Conservation (phyloP, 1,140 invertebrate genomes). For the Drosophila sturtevanti region DNA sequence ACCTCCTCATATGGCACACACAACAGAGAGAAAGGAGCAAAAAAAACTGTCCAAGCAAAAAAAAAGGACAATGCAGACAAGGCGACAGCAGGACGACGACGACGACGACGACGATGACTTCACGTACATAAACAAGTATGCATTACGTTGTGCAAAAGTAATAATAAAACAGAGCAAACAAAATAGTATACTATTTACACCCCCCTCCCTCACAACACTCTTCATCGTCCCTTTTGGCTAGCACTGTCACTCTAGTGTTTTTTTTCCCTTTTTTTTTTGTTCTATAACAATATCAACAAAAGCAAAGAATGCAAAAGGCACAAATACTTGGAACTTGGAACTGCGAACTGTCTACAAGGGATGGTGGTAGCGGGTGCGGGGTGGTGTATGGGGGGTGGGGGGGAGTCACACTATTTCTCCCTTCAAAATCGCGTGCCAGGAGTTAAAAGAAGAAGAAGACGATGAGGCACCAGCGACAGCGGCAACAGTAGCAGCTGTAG, state of each 20-base stretch:
- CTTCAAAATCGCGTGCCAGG: slow-evolving; percentile 53
- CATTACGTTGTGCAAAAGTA: slow-evolving; percentile 67
- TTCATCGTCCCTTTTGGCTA: not conserved
- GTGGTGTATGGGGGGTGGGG: not conserved
- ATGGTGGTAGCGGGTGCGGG: not conserved
- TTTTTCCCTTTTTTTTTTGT: not conserved
- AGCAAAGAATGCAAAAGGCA: slow-evolving; percentile 16
- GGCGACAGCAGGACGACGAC: slow-evolving; percentile 36
- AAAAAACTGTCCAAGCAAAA: slow-evolving; percentile 51
- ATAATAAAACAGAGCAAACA: slow-evolving; percentile 76
- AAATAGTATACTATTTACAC: slow-evolving; percentile 24
- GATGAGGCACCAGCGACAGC: too few relatives aligned
- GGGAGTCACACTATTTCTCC: slow-evolving; percentile 19
- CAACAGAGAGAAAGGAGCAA: slow-evolving; percentile 22
- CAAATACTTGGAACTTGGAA: slow-evolving; percentile 13
- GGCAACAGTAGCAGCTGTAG: slow-evolving; percentile 24
- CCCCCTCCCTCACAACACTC: not conserved
- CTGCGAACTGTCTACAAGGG: not conserved
- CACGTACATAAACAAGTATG: slow-evolving; percentile 69
- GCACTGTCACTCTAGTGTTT: not conserved
- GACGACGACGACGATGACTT: slow-evolving; percentile 28
- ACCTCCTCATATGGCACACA: slow-evolving; percentile 32
- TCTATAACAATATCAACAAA: not conserved
- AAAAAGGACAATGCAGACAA: slow-evolving; percentile 41
- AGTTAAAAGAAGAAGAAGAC: slow-evolving; percentile 9